phyloP scores from a whole-genome alignment of 64 coral and sea anemone species.

The Trachythela sp. region DNA sequence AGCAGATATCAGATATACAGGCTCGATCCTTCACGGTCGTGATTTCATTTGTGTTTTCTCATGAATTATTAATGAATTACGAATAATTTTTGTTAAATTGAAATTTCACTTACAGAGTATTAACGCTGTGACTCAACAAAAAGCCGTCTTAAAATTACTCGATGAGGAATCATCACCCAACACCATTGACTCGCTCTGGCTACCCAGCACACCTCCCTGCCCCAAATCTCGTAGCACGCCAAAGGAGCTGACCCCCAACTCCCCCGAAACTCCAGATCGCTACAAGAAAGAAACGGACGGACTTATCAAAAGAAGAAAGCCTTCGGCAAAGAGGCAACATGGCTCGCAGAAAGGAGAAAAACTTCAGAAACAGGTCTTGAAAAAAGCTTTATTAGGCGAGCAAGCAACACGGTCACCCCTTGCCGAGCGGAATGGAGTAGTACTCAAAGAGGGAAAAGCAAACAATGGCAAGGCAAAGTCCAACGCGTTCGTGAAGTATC shows the following conservation, averaged over 20 bases:
- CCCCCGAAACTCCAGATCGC: background rate
- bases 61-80: too few species aligned
- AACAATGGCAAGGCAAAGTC: background rate
- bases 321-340: background rate
- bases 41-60: too few species aligned
- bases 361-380: background rate
- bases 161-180: background rate
- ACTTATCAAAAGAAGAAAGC: background rate
- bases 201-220: background rate
- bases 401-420: background rate
- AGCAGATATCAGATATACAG: too few species aligned
- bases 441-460: background rate
- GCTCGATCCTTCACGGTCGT: too few species aligned
- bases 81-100: background rate
- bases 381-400: background rate
- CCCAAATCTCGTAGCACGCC: background rate
- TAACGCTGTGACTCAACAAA: background rate
- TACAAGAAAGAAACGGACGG: background rate
- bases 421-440: background rate
- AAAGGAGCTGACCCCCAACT: background rate
- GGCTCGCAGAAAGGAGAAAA: background rate
- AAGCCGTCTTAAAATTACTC: background rate
- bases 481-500: background rate
- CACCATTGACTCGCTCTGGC: background rate
- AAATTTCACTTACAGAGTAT: background rate